Evolutionary conservation across 2,888 invertebrate genomes (phyloP), one percentile per base, ranked within the genome.

Genomic region (Melieria omissa): DNA sequence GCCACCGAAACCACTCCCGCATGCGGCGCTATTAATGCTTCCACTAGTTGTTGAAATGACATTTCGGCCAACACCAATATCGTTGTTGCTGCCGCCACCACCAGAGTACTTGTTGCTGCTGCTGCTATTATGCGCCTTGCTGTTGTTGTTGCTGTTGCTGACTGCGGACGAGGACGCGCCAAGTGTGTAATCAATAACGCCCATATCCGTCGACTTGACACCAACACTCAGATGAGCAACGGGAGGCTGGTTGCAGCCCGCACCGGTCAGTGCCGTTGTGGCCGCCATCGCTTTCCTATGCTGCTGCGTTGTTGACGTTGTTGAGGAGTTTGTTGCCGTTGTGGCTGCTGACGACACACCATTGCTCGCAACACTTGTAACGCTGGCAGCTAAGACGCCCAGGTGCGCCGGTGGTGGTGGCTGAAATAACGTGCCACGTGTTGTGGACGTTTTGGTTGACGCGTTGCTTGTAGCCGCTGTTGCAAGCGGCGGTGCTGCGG

Each of bases 31-130:
- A 78, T 78, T 73, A 76, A 73, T 73, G 64, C 68, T 73, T 58
- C 71, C 66, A 55, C 44, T 57, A 65, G 70, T 77, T 68, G 78
- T 77, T 76, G 80, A 78, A 66, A 83, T 80, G 80, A n/a, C 14
- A 67, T 80, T 77, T 79, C 83, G 81, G 81, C 80, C 81, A 80
- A 81, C 81, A 80, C 80, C 81, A 80, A 81, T 81, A 5, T 67
- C 61, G 12, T 49, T 60, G 14, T 52, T 60, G 42, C 52, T 47
- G 14, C 58, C 44, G 10, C 46, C 66, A 41, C 66, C 66, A 67
- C 52, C 60, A 55, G 7, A 46, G 10, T 63, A 6, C 42, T 76
- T 78, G 45, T 67, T 49, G 64, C 76, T 79, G 65, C 74, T 79
- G 71, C 29, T 70, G 65, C 68, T 76, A 63, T 62, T 75, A 70